Percentiles rank a stretch among this genome's conserved stretches.
Conservation (phyloP, 2,888 invertebrate species). For the Podotricha telesiphe region DNA sequence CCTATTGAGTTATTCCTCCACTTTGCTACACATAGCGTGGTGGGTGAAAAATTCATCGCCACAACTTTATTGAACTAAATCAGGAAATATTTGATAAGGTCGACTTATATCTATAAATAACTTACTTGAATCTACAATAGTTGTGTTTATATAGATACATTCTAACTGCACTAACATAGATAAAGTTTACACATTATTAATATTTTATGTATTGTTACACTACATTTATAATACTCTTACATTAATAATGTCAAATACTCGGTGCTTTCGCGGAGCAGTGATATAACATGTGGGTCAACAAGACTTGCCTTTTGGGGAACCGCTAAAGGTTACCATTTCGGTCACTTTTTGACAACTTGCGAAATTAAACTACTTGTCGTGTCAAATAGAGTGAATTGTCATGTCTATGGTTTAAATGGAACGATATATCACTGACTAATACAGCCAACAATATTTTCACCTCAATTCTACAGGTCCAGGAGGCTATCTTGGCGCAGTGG, state of each 20-base stretch:
- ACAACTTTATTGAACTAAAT: no score
- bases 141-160: no score
- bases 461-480: no score
- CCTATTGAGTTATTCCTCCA: no score
- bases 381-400: conserved; percentile 27
- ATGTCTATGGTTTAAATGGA: conserved; percentile 11
- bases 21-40: no score
- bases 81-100: no score
- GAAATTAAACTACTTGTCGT: conserved; percentile 31
- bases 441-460: not conserved
- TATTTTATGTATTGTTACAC: not conserved
- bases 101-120: no score
- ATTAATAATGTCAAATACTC: conserved; percentile 32
- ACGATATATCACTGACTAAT: conserved; percentile 6
- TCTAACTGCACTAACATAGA: no score
- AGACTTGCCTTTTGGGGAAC: conserved; percentile 44
- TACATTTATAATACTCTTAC: not conserved
- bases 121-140: no score
- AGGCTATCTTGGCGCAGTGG: no score
- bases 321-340: conserved; percentile 37
- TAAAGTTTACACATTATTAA: no score
- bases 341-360: conserved; percentile 40
- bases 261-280: conserved; percentile 37
- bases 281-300: conserved; percentile 50
- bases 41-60: no score